Conservation (phyloP, 2,113 vertebrate species). For the Salminus brasiliensis region DNA sequence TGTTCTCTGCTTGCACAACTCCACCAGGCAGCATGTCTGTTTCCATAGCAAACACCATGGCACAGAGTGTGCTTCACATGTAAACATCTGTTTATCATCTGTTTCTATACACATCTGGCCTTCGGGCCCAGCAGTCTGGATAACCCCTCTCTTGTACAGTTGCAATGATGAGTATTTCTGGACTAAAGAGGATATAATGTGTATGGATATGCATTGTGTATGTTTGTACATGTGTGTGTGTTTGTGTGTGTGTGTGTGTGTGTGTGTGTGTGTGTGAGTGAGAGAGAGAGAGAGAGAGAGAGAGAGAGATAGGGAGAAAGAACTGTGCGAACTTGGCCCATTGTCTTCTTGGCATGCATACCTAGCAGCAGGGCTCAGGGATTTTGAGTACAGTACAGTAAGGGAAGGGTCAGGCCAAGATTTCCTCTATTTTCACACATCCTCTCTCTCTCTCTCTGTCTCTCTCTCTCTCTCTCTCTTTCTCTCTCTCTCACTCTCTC, state of each 20-base stretch:
- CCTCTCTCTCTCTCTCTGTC: neutral
- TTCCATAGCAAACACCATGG: neutral
- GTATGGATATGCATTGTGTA: neutral
- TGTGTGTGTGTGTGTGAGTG: too few species aligned
- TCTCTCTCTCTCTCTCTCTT: constrained; percentile 21
- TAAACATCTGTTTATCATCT: constrained; percentile 43
- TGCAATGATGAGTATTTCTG: neutral
- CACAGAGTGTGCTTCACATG: constrained; percentile 15
- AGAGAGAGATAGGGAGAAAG: constrained; percentile 1
- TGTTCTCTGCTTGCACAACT: neutral
- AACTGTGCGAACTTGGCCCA: constrained; percentile 18
- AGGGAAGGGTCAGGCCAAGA: constrained; percentile 48
- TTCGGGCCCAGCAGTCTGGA: constrained; percentile 20
- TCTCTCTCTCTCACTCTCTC: constrained; percentile 10
- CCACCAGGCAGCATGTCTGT: constrained; percentile 26
- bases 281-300: neutral
- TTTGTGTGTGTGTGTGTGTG: neutral
- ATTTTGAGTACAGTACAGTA: constrained; percentile 48
- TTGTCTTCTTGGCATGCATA: constrained; percentile 39
- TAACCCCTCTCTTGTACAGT: neutral
- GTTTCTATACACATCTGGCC: constrained; percentile 27
- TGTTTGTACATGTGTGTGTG: neutral
- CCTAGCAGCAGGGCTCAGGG: constrained; percentile 46
- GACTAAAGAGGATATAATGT: neutral
- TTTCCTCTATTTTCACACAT: constrained; percentile 49